Conservation (phyloP, 64 coral and sea anemone genomes). For the Astreopora myriophthalma region DNA sequence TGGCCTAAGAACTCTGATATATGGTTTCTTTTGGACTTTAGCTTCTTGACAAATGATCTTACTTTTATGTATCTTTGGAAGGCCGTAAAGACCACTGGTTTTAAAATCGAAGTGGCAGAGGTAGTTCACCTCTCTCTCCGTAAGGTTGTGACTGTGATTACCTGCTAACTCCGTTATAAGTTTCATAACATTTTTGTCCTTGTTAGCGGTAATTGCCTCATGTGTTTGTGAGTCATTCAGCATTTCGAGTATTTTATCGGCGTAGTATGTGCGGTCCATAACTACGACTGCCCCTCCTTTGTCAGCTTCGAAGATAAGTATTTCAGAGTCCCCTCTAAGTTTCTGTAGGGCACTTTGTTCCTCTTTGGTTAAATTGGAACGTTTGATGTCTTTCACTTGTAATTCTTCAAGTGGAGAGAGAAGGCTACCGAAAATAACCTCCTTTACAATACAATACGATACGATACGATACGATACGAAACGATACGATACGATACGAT, state of each 20-base stretch:
- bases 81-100: slow-evolving; percentile 36
- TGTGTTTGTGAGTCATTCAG: slow-evolving; percentile 14
- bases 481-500: too few species aligned
- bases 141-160: slow-evolving; percentile 20
- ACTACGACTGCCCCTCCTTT: slow-evolving; percentile 33
- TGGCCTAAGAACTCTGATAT: too few species aligned
- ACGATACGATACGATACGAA: too few species aligned
- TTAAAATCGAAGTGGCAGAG: slow-evolving; percentile 11
- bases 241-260: slow-evolving; percentile 40
- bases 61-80: slow-evolving; percentile 14
- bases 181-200: slow-evolving; percentile 12
- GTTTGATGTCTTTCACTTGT: slow-evolving; percentile 47
- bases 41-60: slow-evolving; percentile 39
- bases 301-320: slow-evolving; percentile 49
- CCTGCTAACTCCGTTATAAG: slow-evolving; percentile 18
- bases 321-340: slow-evolving; percentile 25
- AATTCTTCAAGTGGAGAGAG: slow-evolving; percentile 47
- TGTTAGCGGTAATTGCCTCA: neutral
- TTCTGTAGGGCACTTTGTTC: slow-evolving; percentile 30
- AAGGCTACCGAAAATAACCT: too few species aligned
- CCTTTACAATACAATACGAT: too few species aligned
- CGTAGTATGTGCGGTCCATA: slow-evolving; percentile 44
- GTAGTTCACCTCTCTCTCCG: neutral
- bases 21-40: neutral
- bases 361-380: slow-evolving; percentile 50